A percentile compares a stretch with the other conserved stretches of the same genome.
Evolutionary conservation across 2,888 invertebrate genomes (phyloP).

Genomic region (Mesorhabditis belari): DNA sequence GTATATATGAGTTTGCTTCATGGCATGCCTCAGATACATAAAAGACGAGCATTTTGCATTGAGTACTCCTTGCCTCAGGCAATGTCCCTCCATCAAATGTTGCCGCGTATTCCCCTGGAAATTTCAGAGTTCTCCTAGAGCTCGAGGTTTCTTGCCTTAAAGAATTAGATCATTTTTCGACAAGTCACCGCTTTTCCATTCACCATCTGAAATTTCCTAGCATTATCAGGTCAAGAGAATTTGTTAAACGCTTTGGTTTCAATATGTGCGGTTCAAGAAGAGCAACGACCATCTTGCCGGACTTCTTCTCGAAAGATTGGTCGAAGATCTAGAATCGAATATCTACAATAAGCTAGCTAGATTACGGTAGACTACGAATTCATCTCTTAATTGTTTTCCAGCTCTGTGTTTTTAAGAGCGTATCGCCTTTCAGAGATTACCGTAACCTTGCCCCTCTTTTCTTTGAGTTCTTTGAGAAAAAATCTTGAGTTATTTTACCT

Average conservation of each 20-base stretch:
- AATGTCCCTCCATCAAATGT: conserved; percentile 40
- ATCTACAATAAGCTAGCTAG: too few relatives aligned
- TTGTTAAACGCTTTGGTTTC: conserved; percentile 31
- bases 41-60: conserved; percentile 38
- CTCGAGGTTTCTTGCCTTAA: conserved; percentile 20
- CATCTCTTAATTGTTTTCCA: too few relatives aligned
- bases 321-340: conserved; percentile 31
- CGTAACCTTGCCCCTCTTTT: conserved; percentile 41
- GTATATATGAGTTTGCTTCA: conserved; percentile 44
- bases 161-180: conserved; percentile 46
- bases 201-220: conserved; percentile 35
- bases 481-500: not conserved
- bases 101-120: conserved; percentile 38
- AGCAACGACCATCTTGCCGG: conserved; percentile 38
- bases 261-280: conserved; percentile 38
- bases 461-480: conserved; percentile 1
- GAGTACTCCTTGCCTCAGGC: conserved; percentile 40
- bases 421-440: too few relatives aligned
- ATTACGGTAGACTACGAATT: too few relatives aligned
- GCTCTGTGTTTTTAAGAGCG: too few relatives aligned
- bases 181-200: conserved; percentile 48
- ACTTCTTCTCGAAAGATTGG: conserved; percentile 46
- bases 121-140: conserved; percentile 21
- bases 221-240: conserved; percentile 42
- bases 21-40: conserved; percentile 41